phyloP scores from a whole-genome alignment of 2,113 vertebrate species.

The Cynopterus brachyotis region DNA sequence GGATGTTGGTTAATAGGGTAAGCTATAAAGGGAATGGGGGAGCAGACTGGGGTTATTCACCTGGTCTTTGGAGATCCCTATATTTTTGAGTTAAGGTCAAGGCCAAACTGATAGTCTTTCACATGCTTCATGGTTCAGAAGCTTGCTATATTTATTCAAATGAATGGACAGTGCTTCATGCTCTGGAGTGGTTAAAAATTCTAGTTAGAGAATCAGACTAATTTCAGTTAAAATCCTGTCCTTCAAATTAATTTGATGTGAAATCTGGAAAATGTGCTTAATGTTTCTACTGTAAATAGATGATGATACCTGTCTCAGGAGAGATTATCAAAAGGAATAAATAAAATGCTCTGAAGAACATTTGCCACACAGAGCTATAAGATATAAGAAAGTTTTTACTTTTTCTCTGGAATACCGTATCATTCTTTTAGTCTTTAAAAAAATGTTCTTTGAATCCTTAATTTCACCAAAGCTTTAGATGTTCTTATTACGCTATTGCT shows the following conservation, averaged over 20 bases:
- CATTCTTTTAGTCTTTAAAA: neutral
- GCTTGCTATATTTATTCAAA: neutral
- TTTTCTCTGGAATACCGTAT: neutral
- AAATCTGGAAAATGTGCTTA: neutral
- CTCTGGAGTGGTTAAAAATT: neutral
- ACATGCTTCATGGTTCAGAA: neutral
- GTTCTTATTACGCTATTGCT: neutral
- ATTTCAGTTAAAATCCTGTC: neutral
- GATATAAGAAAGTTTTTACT: neutral
- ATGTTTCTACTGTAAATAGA: neutral
- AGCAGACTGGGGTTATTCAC: neutral
- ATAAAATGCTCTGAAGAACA: neutral
- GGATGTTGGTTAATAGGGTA: neutral
- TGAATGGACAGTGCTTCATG: neutral
- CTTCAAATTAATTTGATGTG: constrained; percentile 13
- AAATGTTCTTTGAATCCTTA: neutral
- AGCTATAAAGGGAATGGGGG: neutral
- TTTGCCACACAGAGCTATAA: neutral
- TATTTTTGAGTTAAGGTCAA: neutral
- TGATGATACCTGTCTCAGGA: neutral
- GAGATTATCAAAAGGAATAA: neutral
- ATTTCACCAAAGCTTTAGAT: neutral
- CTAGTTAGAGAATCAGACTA: neutral
- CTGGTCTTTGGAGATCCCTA: neutral
- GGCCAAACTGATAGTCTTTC: neutral